Evolutionary conservation across 2,797 vertebrate species (phyloP).

Genomic region (Galaxias olidus): DNA sequence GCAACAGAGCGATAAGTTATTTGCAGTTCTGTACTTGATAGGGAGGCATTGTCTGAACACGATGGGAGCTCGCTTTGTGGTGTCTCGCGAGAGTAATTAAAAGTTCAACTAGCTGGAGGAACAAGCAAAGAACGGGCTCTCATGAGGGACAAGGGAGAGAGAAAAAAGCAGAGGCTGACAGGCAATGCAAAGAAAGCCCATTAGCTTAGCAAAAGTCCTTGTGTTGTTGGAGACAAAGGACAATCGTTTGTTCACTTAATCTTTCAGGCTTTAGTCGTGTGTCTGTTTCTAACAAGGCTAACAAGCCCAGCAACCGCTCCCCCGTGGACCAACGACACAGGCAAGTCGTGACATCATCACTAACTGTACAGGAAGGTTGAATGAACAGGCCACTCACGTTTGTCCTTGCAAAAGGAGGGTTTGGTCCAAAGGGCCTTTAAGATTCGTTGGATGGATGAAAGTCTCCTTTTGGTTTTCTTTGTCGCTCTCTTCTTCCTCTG

Average conservation of each 20-base stretch:
- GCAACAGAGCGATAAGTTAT: conserved; percentile 12
- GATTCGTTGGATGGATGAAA: conserved; percentile 20
- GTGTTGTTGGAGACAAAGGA: conserved; percentile 3
- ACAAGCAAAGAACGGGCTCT: conserved; percentile 13
- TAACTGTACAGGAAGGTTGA: neutral
- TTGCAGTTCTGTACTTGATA: conserved; percentile 20
- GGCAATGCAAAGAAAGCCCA: conserved; percentile 15
- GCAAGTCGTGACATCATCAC: neutral
- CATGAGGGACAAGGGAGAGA: conserved; percentile 15
- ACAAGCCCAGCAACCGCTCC: neutral
- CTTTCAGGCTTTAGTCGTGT: neutral
- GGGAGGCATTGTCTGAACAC: conserved; percentile 27
- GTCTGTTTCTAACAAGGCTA: neutral
- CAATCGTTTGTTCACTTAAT: neutral
- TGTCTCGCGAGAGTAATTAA: conserved; percentile 44
- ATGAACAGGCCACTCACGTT: conserved; percentile 65
- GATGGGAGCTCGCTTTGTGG: conserved; percentile 18
- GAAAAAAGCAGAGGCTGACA: conserved; percentile 26
- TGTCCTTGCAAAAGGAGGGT: conserved; percentile 29
- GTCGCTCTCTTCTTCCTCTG: conserved; percentile 15
- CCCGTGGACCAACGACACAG: neutral
- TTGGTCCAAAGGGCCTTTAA: conserved; percentile 40
- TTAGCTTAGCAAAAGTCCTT: conserved; percentile 5
- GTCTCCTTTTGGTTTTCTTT: conserved; percentile 2
- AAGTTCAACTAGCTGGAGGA: conserved; percentile 40